Base-by-base conservation (phyloP, 2,797 vertebrate genomes). In the Tympanoctomys barrerae region DNA sequence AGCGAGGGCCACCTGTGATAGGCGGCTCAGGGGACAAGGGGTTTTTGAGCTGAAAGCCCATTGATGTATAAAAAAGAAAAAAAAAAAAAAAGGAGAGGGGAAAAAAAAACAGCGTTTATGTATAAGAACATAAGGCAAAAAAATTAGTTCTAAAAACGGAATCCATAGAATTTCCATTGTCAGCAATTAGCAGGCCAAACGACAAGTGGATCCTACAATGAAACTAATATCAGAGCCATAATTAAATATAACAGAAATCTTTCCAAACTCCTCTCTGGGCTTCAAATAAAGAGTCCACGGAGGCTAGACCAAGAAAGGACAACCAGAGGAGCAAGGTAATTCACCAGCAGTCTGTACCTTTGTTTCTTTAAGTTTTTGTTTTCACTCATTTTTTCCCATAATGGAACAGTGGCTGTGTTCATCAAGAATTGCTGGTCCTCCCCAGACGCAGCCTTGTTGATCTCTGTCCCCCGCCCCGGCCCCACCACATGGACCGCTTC, bases 321-420 rank as follows among this genome's bases (percentile, higher is more conserved):
- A 59, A 39, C 2, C 2, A 7, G 62, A 88, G 33, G 12, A 42
- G 66, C 26, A 80, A 70, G 33, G 26, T 82, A 10, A 11, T 39
- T 89, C 52, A 61, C 62, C 14, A 33, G n/a, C 18, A 92, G 33
- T 49, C 75, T 96, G 84, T 28, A 83, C 46, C 26, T 90, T 7
- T 52, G 21, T 28, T 42, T 73, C 36, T 42, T 73, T 24, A 42
- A 24, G 26, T 42, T 42, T 73, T 73, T 42, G 26, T 24, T 22
- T 36, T 71, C 9, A 24, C 21, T 22, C 9, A 16, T 22, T 61
- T 7, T 7, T 61, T 6, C 59, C 11, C 21, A 73, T 24, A 24
- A 39, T 11, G 24, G n/a, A 36, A 36, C 3, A 18, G 36, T 21
- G 70, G 3, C 12, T 22, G 22, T 18, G 4, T 22, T 39, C 21